phyloP scores from a whole-genome alignment of 2,113 vertebrate species.

The Cromileptes altivelis region DNA sequence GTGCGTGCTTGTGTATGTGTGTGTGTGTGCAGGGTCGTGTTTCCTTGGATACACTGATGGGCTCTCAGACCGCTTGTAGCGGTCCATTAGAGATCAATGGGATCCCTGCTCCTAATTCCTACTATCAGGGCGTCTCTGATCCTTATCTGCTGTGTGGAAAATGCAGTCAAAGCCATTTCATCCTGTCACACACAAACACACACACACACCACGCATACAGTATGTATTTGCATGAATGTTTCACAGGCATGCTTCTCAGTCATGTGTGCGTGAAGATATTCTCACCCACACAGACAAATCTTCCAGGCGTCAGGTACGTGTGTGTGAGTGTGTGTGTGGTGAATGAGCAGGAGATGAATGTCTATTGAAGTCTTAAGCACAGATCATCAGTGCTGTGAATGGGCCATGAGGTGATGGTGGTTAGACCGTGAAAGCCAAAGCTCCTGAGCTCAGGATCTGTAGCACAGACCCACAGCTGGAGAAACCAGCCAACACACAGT shows the following conservation, averaged over 20 bases:
- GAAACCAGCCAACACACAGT: neutral
- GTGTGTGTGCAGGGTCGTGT: slow-evolving; percentile 52
- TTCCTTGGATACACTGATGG: slow-evolving; percentile 77
- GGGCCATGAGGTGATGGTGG: slow-evolving; percentile 58
- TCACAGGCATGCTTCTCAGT: slow-evolving; percentile 8
- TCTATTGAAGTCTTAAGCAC: slow-evolving; percentile 51
- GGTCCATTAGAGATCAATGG: slow-evolving; percentile 86
- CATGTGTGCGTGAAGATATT: slow-evolving; percentile 14
- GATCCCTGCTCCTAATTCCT: slow-evolving; percentile 81
- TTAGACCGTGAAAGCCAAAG: slow-evolving; percentile 61
- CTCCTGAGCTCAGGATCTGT: slow-evolving; percentile 44
- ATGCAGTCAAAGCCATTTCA: slow-evolving; percentile 73
- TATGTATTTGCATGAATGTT: slow-evolving; percentile 16
- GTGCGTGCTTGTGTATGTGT: slow-evolving; percentile 19
- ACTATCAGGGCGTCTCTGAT: slow-evolving; percentile 82
- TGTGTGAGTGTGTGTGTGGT: slow-evolving; percentile 28
- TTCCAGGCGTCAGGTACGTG: slow-evolving; percentile 37
- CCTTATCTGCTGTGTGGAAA: slow-evolving; percentile 81
- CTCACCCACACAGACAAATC: slow-evolving; percentile 47
- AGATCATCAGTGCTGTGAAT: slow-evolving; percentile 61
- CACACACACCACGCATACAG: slow-evolving; percentile 31
- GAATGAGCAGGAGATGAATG: slow-evolving; percentile 66
- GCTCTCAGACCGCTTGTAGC: slow-evolving; percentile 78
- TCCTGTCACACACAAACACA: slow-evolving; percentile 29
- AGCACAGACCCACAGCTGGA: slow-evolving; percentile 36